Conservation (phyloP, 2,113 vertebrate species). For the Ovibos moschatus region DNA sequence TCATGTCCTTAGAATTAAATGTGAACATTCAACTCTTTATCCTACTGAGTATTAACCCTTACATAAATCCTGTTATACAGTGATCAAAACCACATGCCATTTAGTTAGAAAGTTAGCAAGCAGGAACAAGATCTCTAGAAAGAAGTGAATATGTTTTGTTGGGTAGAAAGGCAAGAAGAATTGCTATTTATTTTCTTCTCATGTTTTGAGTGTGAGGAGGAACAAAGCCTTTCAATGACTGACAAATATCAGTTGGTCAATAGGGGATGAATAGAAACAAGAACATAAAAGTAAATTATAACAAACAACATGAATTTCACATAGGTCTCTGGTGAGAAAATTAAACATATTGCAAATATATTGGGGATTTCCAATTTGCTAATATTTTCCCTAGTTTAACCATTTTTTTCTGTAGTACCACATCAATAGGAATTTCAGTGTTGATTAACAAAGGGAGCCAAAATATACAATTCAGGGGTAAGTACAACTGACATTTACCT, state of each 20-base stretch:
- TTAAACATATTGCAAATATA: slow-evolving; percentile 28
- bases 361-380: slow-evolving; percentile 50
- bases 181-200: slow-evolving; percentile 1
- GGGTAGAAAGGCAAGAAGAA: not conserved
- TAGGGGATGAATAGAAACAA: not conserved
- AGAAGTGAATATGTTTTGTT: not conserved
- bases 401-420: slow-evolving; percentile 33
- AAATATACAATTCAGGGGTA: slow-evolving; percentile 27
- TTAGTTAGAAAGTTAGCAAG: not conserved
- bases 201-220: not conserved
- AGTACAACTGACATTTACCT: slow-evolving; percentile 37
- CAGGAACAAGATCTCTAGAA: not conserved
- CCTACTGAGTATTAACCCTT: not conserved
- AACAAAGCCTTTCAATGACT: not conserved
- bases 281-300: slow-evolving; percentile 36
- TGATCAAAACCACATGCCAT: not conserved
- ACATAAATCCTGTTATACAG: not conserved
- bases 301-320: not conserved
- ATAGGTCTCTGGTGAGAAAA: not conserved
- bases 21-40: not conserved
- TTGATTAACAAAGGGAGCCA: slow-evolving; percentile 13
- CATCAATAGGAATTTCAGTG: slow-evolving; percentile 39
- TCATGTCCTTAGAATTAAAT: not conserved
- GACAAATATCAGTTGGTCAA: slow-evolving; percentile 36
- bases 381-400: slow-evolving; percentile 44